These are phyloP conservation scores for Ophraella communa DNA, from an alignment of 2,888 invertebrate genomes.

Conservation along the genomic window DNA sequence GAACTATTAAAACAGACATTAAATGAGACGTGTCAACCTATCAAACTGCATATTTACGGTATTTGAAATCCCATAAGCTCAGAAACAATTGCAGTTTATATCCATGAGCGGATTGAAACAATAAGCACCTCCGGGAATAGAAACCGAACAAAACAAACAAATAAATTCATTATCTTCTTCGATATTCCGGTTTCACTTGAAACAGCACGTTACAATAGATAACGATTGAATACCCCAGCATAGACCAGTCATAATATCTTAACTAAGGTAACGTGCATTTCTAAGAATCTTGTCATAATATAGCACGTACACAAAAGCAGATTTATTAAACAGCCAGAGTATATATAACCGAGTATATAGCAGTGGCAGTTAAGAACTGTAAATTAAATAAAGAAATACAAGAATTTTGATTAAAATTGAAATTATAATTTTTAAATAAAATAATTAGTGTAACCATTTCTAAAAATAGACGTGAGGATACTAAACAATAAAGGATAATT, in stretches of 20 bases:
- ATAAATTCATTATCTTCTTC: conserved; percentile 4
- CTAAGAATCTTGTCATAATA: not conserved
- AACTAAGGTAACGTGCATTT: not conserved
- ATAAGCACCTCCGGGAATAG: not conserved
- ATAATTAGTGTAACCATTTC: no score
- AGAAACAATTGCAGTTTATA: conserved; percentile 2
- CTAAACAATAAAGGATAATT: no score
- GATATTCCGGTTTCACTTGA: conserved; percentile 7
- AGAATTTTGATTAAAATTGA: no score
- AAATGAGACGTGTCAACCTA: not conserved
- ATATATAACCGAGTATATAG: not conserved
- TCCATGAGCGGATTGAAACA: not conserved
- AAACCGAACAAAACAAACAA: not conserved
- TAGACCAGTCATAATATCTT: not conserved
- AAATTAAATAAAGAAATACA: no score
- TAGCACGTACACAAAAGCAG: not conserved
- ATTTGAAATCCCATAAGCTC: not conserved
- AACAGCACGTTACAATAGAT: not conserved
- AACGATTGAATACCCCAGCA: not conserved
- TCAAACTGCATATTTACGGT: not conserved
- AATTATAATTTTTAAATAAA: no score
- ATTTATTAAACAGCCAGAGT: not conserved
- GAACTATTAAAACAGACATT: not conserved
- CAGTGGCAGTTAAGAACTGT: not conserved
- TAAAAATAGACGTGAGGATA: no score